These are phyloP conservation scores for Rotaria magnacalcarata DNA, from an alignment of 2,888 invertebrate species.

Conservation along the genomic window DNA sequence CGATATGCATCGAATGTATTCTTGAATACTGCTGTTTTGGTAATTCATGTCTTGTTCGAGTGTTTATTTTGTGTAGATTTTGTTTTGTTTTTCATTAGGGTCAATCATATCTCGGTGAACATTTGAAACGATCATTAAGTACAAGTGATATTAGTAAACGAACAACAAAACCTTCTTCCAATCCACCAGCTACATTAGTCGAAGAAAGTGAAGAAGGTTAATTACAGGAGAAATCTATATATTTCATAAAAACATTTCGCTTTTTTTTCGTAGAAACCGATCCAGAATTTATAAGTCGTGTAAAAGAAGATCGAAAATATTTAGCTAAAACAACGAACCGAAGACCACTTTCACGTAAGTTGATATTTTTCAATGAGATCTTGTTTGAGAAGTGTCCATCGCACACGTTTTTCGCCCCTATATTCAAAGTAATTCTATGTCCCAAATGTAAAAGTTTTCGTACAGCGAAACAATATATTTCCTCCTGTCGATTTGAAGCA, in stretches of 20 bases:
- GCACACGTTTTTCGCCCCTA: too few species aligned
- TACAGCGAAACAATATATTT: too few species aligned
- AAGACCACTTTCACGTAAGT: not conserved
- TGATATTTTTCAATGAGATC: too few species aligned
- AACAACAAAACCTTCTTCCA: not conserved
- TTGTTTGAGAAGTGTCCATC: too few species aligned
- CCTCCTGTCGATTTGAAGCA: too few species aligned
- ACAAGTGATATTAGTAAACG: not conserved
- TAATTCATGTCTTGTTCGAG: not conserved
- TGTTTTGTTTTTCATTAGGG: not conserved
- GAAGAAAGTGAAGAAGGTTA: slow-evolving; percentile 34
- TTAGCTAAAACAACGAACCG: not conserved
- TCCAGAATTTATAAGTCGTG: not conserved
- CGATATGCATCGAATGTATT: slow-evolving; percentile 45
- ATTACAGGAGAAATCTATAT: not conserved
- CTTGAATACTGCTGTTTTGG: slow-evolving; percentile 41
- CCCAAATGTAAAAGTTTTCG: too few species aligned
- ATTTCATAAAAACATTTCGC: not conserved
- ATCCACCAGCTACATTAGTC: not conserved
- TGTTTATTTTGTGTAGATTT: not conserved
- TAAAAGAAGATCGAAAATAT: slow-evolving; percentile 27
- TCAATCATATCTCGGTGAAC: slow-evolving; percentile 30
- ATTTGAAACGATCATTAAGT: slow-evolving; percentile 7
- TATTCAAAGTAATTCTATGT: too few species aligned
- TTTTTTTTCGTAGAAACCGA: not conserved